phyloP scores from a whole-genome alignment of 2,113 vertebrate genomes.

The Antennarius striatus region DNA sequence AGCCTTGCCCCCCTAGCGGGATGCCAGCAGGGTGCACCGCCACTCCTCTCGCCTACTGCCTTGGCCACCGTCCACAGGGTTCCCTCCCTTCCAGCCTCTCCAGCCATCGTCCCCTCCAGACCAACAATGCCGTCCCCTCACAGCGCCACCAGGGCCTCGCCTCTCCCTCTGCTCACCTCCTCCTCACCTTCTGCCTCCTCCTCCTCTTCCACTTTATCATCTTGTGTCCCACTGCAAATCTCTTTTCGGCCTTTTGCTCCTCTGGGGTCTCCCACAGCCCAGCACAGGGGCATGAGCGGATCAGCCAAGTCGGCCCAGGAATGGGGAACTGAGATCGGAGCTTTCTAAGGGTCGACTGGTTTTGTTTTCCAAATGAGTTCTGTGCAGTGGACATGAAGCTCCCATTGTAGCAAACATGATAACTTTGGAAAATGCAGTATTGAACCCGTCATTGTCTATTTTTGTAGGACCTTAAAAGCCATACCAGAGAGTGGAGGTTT shows the following conservation, averaged over 20 bases:
- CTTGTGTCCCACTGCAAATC: conserved; percentile 58
- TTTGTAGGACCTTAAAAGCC: conserved; percentile 64
- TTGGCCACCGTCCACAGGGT: conserved; percentile 67
- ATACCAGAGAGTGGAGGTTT: conserved; percentile 54
- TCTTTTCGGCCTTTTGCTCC: conserved; percentile 81
- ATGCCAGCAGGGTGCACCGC: conserved; percentile 66
- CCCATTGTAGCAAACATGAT: conserved; percentile 35
- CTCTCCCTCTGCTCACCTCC: conserved; percentile 69
- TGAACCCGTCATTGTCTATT: conserved; percentile 47
- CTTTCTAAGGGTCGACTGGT: conserved; percentile 82
- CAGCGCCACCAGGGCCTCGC: conserved; percentile 73
- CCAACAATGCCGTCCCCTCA: conserved; percentile 73
- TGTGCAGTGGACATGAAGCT: conserved; percentile 32
- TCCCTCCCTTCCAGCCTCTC: conserved; percentile 66
- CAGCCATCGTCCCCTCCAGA: conserved; percentile 57
- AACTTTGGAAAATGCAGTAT: conserved; percentile 21
- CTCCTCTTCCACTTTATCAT: conserved; percentile 56
- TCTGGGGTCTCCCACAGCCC: conserved; percentile 70
- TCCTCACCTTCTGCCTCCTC: conserved; percentile 54
- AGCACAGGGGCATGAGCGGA: conserved; percentile 68
- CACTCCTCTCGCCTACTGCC: conserved; percentile 69
- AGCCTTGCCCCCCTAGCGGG: conserved; percentile 75
- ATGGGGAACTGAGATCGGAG: conserved; percentile 90
- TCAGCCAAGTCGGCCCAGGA: conserved; percentile 78
- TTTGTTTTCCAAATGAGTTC: conserved; percentile 41